A percentile compares a stretch with the other conserved stretches of the same genome.
These are phyloP conservation scores for Spermophilus dauricus DNA, from an alignment of 2,113 vertebrate species.

Conservation along the genomic window DNA sequence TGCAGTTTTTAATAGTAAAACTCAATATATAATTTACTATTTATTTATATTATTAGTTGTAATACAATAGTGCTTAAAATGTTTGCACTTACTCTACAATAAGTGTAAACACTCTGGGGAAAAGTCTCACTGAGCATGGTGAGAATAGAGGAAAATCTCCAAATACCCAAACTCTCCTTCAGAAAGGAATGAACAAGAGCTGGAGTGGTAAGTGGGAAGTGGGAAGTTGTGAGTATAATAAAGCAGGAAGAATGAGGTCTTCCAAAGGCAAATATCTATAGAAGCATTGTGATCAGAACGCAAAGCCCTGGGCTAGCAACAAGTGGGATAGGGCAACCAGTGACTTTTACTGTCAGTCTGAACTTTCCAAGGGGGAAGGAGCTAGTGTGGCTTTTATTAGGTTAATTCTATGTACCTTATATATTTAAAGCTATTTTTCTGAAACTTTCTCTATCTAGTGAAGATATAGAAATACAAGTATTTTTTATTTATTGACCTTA, in stretches of 20 bases:
- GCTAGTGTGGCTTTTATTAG: not conserved
- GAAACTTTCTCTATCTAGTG: not conserved
- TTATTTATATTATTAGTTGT: not conserved
- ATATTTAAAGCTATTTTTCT: not conserved
- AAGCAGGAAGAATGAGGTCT: not conserved
- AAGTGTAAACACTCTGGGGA: not conserved
- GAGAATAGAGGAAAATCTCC: conserved; percentile 2
- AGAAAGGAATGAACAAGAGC: not conserved
- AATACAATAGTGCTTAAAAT: not conserved
- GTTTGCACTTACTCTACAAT: not conserved
- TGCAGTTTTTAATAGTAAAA: conserved; percentile 34
- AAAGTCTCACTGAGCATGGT: not conserved
- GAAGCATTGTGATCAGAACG: not conserved
- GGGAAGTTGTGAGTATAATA: not conserved
- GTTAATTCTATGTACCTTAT: not conserved
- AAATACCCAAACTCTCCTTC: not conserved
- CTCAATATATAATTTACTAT: not conserved
- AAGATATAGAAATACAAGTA: not conserved
- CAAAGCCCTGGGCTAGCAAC: not conserved
- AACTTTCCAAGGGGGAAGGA: not conserved
- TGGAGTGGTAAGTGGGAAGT: not conserved
- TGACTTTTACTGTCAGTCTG: not conserved
- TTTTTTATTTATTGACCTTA: not conserved
- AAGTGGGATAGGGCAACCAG: not conserved
- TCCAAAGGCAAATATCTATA: not conserved